Percentiles rank a stretch among this genome's conserved stretches.
These are phyloP conservation scores for Onychomys leucogaster DNA, from an alignment of 2,797 vertebrate genomes.

Conservation along the genomic window DNA sequence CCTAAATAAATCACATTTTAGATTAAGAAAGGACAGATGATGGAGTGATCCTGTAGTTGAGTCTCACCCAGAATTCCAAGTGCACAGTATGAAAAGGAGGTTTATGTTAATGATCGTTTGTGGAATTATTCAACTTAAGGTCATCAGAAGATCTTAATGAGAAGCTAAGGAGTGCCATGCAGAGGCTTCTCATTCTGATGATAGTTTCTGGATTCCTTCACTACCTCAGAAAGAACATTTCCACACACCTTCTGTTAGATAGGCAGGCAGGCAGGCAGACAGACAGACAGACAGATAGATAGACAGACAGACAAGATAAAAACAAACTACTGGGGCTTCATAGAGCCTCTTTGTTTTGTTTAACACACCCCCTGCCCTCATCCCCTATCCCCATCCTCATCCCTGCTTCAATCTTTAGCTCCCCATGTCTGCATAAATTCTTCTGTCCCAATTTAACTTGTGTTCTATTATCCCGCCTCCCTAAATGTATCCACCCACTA, in stretches of 20 bases:
- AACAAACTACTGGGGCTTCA: neutral
- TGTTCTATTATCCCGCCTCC: neutral
- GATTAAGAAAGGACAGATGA: slow-evolving; percentile 12
- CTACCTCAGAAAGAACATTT: neutral
- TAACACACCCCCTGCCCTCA: neutral
- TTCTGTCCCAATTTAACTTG: neutral
- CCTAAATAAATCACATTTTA: slow-evolving; percentile 28
- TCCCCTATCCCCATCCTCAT: neutral
- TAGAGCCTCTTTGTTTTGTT: neutral
- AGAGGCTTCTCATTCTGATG: neutral
- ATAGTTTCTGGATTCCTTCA: neutral
- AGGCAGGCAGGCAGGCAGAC: too few relatives aligned
- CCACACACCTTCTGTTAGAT: neutral
- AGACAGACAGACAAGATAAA: neutral
- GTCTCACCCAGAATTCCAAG: neutral
- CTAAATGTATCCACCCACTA: neutral
- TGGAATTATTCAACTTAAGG: neutral
- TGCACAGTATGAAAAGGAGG: neutral
- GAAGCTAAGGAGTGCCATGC: neutral
- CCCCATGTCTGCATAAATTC: neutral
- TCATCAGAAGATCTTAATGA: neutral
- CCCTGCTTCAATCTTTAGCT: neutral
- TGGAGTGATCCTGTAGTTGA: neutral
- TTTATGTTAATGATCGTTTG: neutral
- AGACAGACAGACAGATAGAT: too few relatives aligned